A percentile compares a stretch with the other conserved stretches of the same genome.
Evolutionary conservation across 2,888 invertebrate genomes (phyloP).

Genomic region (Lasioglossum leucozonium): DNA sequence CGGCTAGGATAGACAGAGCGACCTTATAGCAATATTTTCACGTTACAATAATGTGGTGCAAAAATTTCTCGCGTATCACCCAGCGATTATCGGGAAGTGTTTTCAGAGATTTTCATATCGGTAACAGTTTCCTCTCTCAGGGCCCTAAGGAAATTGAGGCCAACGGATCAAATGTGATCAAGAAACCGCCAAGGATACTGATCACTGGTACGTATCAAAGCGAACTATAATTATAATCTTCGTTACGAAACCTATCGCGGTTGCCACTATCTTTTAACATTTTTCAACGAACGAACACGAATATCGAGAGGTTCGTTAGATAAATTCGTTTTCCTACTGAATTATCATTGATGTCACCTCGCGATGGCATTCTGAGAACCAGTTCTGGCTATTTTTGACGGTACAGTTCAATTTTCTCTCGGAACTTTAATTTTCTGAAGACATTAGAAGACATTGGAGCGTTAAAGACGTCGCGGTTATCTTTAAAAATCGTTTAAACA

Average conservation of each 20-base stretch:
- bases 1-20: conserved; percentile 30
- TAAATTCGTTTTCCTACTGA: not conserved
- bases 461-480: no score
- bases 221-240: not conserved
- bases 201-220: conserved; percentile 85
- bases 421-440: not conserved
- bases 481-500: not conserved
- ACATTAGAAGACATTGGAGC: not conserved
- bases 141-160: conserved; percentile 37
- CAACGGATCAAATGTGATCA: conserved; percentile 13
- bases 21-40: not conserved
- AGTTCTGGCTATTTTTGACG: not conserved
- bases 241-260: not conserved
- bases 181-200: conserved; percentile 86
- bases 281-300: not conserved
- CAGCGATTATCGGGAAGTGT: conserved; percentile 15
- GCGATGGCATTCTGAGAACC: not conserved
- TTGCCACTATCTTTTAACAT: not conserved
- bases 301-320: not conserved
- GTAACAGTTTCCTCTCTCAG: conserved; percentile 10
- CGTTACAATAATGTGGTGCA: conserved; percentile 47
- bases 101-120: conserved; percentile 15
- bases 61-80: conserved; percentile 22
- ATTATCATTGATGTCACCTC: not conserved
- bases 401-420: not conserved